These are phyloP conservation scores for Hypomesus transpacificus DNA, from an alignment of 2,113 vertebrate species.

Conservation along the genomic window DNA sequence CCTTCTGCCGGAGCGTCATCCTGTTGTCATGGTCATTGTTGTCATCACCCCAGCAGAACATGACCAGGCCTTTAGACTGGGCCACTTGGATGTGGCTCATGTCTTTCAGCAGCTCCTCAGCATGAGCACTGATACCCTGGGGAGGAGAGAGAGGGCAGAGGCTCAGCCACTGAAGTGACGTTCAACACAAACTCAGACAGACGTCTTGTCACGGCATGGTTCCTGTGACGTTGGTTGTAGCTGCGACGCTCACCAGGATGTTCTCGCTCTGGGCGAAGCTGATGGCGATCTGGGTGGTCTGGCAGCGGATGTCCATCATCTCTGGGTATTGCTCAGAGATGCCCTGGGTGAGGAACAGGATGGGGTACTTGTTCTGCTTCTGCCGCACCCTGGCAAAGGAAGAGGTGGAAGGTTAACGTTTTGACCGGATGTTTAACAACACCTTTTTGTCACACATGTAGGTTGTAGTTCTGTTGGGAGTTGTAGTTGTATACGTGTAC, in stretches of 20 bases:
- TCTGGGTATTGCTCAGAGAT: conserved; percentile 85
- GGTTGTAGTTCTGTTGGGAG: neutral
- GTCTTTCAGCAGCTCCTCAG: conserved; percentile 87
- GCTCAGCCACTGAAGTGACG: neutral
- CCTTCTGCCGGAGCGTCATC: conserved; percentile 80
- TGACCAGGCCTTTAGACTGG: conserved; percentile 86
- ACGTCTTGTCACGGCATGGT: neutral
- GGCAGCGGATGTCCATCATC: conserved; percentile 91
- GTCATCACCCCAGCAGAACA: conserved; percentile 96
- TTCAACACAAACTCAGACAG: neutral
- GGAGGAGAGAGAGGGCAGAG: conserved; percentile 22
- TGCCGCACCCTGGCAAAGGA: conserved; percentile 80
- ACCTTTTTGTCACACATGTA: neutral
- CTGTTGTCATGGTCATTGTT: conserved; percentile 92
- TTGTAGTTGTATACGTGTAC: neutral
- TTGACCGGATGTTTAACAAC: conserved; percentile 1
- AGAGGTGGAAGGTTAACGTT: no score
- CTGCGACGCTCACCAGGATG: conserved; percentile 78
- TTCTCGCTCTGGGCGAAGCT: conserved; percentile 97
- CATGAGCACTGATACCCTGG: conserved; percentile 91
- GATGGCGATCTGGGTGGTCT: conserved; percentile 88
- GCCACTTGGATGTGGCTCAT: conserved; percentile 79
- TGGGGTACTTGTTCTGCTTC: conserved; percentile 97
- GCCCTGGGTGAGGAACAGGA: conserved; percentile 95
- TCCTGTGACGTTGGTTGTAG: neutral